Evolutionary conservation across 2,113 vertebrate genomes (phyloP).

Genomic region (Symphodus melops): DNA sequence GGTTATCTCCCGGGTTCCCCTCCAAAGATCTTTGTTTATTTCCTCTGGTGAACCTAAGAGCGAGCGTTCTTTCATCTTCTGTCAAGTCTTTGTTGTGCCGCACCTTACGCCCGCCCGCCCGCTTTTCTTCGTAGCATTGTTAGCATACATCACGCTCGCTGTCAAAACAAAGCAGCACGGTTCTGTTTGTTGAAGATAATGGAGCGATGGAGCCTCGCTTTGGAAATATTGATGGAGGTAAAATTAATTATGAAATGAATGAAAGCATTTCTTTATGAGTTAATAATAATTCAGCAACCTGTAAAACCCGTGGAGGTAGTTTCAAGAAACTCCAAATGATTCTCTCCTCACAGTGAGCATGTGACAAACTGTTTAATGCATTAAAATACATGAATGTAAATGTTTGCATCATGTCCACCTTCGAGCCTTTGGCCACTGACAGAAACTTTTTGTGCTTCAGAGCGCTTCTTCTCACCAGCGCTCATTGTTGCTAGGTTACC

Average conservation of each 20-base stretch:
- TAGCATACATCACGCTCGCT: background rate
- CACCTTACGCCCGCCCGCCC: conserved; percentile 30
- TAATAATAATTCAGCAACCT: background rate
- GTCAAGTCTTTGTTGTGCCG: conserved; percentile 42
- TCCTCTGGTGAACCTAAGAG: conserved; percentile 32
- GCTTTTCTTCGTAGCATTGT: conserved; percentile 31
- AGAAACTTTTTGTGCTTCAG: no score
- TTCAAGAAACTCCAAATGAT: no score
- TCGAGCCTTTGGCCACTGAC: no score
- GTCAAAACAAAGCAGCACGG: conserved; percentile 29
- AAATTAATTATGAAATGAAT: background rate
- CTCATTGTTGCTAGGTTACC: no score
- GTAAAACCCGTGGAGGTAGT: no score
- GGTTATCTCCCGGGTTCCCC: conserved; percentile 11
- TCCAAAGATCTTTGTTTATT: conserved; percentile 27
- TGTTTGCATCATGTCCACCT: no score
- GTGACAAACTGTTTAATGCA: no score
- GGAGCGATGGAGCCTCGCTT: background rate
- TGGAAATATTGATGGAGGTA: background rate
- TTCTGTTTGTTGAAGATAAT: conserved; percentile 13
- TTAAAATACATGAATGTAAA: no score
- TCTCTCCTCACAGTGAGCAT: no score
- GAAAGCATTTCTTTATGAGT: background rate
- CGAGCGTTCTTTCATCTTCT: conserved; percentile 47
- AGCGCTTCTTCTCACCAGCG: no score